Evolutionary conservation across 2,888 invertebrate species (phyloP), one percentile per base, ranked within the genome.

Genomic region (Chaetogeoica ovagalla): DNA sequence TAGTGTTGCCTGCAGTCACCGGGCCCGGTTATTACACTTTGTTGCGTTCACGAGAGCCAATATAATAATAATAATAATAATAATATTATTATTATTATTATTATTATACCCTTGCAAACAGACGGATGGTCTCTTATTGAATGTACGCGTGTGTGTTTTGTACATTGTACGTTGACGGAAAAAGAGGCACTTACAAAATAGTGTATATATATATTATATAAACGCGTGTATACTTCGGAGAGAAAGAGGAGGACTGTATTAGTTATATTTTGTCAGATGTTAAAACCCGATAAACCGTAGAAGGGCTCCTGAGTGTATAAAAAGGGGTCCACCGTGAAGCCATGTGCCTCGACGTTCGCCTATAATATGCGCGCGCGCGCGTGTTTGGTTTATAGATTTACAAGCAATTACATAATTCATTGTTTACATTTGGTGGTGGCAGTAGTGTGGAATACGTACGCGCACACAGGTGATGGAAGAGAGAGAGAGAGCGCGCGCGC

Each of bases 331-430:
- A 15, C n/a, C n/a, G 52, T 55, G 77, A 77, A 79, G 77, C 77
- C 77, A 79, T 79, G 77, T 79, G 77, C 77, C 77, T 62, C 23
- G n/a, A 30, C 30, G 30, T 73, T 60, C n/a, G n/a, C n/a, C n/a
- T n/a, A n/a, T n/a, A n/a, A n/a, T n/a, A n/a, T 37, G 63, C n/a
- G 63, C 39, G 23, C 21, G 43, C n/a, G 13, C 11, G 48, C 48
- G 48, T 63, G 60, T 79, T 79, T 79, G 77, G 69, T 79, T 79
- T 79, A 79, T 79, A 79, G 77, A 79, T 79, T 79, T 79, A 79
- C 77, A 79, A 79, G 77, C 77, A 79, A 79, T 79, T 79, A 79
- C 77, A 79, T 79, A 79, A 79, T 79, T 79, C 77, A 79, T 79
- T 79, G 77, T 79, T 79, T 79, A 79, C 77, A 79, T 70, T 69